A percentile compares a stretch with the other conserved stretches of the same genome.
phyloP scores from a whole-genome alignment of 2,888 invertebrate genomes.

The Drosophila sordidapex region DNA sequence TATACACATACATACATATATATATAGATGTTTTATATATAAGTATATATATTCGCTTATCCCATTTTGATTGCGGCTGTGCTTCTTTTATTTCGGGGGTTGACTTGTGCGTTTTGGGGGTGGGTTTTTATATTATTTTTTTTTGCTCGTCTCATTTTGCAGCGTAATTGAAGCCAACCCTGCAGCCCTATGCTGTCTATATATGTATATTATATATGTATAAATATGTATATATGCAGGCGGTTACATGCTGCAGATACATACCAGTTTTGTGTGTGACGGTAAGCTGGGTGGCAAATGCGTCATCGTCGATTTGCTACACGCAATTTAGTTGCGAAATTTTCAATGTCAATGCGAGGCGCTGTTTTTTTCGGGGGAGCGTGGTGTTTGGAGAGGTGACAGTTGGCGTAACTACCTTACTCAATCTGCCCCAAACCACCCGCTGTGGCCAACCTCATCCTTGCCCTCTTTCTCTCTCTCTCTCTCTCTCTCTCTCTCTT shows the following conservation, averaged over 20 bases:
- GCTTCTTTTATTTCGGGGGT: slow-evolving; percentile 68
- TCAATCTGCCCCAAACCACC: slow-evolving; percentile 11
- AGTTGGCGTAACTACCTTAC: slow-evolving; percentile 36
- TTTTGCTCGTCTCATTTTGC: slow-evolving; percentile 29
- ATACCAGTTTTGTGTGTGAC: not conserved
- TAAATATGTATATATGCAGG: slow-evolving; percentile 10
- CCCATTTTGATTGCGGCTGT: slow-evolving; percentile 66
- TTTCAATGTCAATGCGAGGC: slow-evolving; percentile 75
- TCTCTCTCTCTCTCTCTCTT: not conserved
- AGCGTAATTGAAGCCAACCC: slow-evolving; percentile 73
- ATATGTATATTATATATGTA: not conserved
- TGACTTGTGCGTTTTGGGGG: slow-evolving; percentile 63
- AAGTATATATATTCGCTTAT: slow-evolving; percentile 32
- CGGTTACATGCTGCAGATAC: slow-evolving; percentile 23
- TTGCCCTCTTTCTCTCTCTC: not conserved
- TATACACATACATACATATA: not conserved
- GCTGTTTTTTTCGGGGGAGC: slow-evolving; percentile 20
- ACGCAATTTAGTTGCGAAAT: slow-evolving; percentile 75
- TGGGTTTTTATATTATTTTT: slow-evolving; percentile 50
- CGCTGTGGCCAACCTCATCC: not conserved
- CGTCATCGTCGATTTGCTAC: slow-evolving; percentile 74
- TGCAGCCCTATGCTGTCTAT: slow-evolving; percentile 18
- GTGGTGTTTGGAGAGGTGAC: slow-evolving; percentile 39
- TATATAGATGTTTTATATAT: slow-evolving; percentile 7
- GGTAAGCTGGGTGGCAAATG: slow-evolving; percentile 53